Base-by-base conservation (phyloP, 2,888 invertebrate genomes). In the Ptilodon capucinus region DNA sequence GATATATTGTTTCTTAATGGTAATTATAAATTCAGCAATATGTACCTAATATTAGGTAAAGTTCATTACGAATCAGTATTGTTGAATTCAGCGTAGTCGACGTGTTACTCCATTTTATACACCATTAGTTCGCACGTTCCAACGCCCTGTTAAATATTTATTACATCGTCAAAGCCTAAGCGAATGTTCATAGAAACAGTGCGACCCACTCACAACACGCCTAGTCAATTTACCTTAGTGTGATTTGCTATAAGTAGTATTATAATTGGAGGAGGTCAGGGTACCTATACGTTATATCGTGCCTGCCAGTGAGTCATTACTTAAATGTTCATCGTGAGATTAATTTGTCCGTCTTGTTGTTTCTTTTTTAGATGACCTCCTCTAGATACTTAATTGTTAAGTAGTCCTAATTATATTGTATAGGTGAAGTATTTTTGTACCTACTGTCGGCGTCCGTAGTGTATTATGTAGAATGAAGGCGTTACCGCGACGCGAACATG, bases 151-250 rank as follows among this genome's bases (percentile, higher is more conserved):
- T 21, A 7, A 25, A 9, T 25, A 28, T 18, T 40, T 39, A 46
- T 55, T 56, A 52, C n/a, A 11, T 28, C 58, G 56, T 58, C 64
- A 54, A 70, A 69, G 72, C 68, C 70, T 59, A 66, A 74, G 68
- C 63, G 44, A 30, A 43, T 34, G 57, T 23, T 60, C 51, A 46
- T 48, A 50, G 48, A 71, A 68, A 60, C 74, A 63, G 74, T 71
- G 83, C 79, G 81, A 76, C 74, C 70, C 81, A 81, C 84, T 81
- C 89, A 84, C 86, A 84, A 86, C 83, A 81, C 86, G 84, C 87
- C 91, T 91, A 91, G 91, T 91, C 91, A 91, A 91, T 90, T 90
- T 91, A 89, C 88, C 86, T 88, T 91, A 91, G 90, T 91, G 91
- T 91, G 90, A 91, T 91, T 89, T 82, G 86, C 85, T 81, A 76